Evolutionary conservation across 1,140 invertebrate species (phyloP), one percentile per base, ranked within the genome.

Genomic region (Augochlora pura): DNA sequence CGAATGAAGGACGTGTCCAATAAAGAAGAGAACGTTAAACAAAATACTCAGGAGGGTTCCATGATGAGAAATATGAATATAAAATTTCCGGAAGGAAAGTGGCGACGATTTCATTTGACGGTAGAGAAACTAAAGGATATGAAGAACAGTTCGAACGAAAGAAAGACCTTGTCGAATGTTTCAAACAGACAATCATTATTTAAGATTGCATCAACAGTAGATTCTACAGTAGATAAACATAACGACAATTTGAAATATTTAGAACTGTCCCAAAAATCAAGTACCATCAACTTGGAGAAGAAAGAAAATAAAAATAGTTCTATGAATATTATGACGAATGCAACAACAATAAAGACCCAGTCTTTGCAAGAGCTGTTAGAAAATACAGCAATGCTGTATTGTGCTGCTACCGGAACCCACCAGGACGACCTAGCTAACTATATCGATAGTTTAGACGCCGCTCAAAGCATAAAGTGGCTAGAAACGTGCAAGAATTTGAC

Each of bases 381-480:
- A 52, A 85, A 90, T 52, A 89, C 91, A 9, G 87, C 88, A 1
- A 57, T 91, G n/a, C 76, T 91, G n/a, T 91, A 92, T 73, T 91
- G 90, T 4, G 80, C 87, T 1, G 88, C 89, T 7, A 82, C 73
- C 52, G 90, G 90, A 1, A 74, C 87, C 67, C 85, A 87, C 73
- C 91, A 92, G 23, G 87, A 90, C 6, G 88, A 91, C 77, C 46
- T 92, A 10, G 85, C 84, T 0, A 79, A 80, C 59, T 91, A 92
- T 46, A 83, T 92, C 7, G 76, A 92, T 39, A 89, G 81, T 46
- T 84, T 92, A 52, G 87, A 91, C 60, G 74, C 38, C 1, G 77
- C 78, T 32, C 86, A 92, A 54, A 88, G 83, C 27, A 70, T 88
- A 18, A 78, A 90, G 27, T 91, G 90, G 89, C n/a, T 92, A 1